Conservation (phyloP, 2,113 vertebrate genomes). For the Pterocles burchelli region DNA sequence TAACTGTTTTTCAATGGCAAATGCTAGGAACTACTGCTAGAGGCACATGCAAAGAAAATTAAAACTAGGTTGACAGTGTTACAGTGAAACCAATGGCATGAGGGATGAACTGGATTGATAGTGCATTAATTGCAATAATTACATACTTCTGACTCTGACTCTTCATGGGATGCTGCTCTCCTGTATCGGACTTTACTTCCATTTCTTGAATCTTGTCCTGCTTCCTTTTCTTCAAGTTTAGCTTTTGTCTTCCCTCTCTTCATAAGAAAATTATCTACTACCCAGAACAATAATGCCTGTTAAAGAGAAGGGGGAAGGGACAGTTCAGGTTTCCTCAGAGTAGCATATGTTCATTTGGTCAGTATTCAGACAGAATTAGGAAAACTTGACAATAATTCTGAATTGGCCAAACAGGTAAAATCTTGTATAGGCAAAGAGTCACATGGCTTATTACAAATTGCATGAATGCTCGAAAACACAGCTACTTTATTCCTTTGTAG, state of each 20-base stretch:
- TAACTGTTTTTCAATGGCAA: background rate
- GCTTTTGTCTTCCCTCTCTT: constrained; percentile 99
- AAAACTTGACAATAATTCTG: background rate
- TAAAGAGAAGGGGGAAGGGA: background rate
- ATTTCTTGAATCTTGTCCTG: constrained; percentile 86
- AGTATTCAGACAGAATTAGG: background rate
- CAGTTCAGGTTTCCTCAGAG: background rate
- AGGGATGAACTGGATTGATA: background rate
- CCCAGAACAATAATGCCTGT: constrained; percentile 98
- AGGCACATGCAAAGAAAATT: background rate
- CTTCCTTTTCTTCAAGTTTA: constrained; percentile 92
- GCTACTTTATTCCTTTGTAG: background rate
- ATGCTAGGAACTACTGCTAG: background rate
- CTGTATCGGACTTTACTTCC: constrained; percentile 94
- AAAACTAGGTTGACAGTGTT: background rate
- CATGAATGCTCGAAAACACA: background rate
- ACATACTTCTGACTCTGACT: constrained; percentile 95
- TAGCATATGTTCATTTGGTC: background rate
- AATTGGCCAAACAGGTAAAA: background rate
- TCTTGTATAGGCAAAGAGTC: background rate
- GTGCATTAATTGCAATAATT: background rate
- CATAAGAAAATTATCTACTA: constrained; percentile 99
- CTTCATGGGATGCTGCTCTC: constrained; percentile 93
- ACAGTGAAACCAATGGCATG: background rate
- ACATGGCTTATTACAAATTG: background rate